These are phyloP conservation scores for Brachypodius melanocephalos DNA, from an alignment of 2,113 vertebrate genomes.

Conservation along the genomic window DNA sequence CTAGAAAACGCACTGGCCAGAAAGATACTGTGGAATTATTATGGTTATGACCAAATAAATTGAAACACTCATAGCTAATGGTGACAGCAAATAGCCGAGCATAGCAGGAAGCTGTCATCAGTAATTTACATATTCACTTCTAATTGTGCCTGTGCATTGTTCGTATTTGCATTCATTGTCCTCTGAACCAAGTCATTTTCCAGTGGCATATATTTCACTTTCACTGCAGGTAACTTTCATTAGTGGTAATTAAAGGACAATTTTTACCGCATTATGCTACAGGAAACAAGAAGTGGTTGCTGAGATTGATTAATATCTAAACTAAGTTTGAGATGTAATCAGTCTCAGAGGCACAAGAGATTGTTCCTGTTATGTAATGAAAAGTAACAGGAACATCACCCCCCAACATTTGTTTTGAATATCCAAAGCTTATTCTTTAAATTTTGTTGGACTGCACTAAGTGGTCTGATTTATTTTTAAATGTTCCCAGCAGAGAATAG, in stretches of 20 bases:
- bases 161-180: conserved; percentile 4
- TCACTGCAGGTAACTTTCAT: conserved; percentile 46
- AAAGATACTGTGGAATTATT: not conserved
- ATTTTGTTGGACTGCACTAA: not conserved
- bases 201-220: not conserved
- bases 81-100: not conserved
- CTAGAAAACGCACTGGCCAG: not conserved
- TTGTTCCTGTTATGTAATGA: not conserved
- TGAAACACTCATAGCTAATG: not conserved
- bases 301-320: conserved; percentile 45
- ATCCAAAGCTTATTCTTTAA: not conserved
- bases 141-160: conserved; percentile 9
- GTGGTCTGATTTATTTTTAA: conserved; percentile 32
- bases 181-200: conserved; percentile 13
- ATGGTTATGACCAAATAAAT: conserved; percentile 6
- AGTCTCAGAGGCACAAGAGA: conserved; percentile 2
- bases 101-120: not conserved
- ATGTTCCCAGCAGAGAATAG: not conserved
- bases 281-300: conserved; percentile 39
- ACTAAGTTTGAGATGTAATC: conserved; percentile 13
- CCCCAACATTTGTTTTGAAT: not conserved
- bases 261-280: conserved; percentile 26
- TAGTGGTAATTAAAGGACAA: conserved; percentile 47
- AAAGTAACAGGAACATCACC: not conserved
- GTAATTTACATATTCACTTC: conserved; percentile 20